Evolutionary conservation across 2,888 invertebrate species (phyloP).

Genomic region (Congeria kusceri): DNA sequence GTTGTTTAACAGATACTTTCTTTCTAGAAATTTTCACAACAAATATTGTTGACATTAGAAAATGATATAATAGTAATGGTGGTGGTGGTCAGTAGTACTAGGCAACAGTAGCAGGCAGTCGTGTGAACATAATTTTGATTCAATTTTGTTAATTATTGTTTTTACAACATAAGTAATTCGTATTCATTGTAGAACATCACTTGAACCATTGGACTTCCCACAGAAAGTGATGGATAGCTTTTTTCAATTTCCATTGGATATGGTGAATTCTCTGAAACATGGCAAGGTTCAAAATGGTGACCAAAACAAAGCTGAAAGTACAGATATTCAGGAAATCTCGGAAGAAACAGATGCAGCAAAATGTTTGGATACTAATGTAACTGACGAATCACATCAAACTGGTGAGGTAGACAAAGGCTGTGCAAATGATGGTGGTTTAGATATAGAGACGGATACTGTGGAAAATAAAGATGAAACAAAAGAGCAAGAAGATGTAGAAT

Average conservation of each 20-base stretch:
- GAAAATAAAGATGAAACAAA: slow-evolving; percentile 12
- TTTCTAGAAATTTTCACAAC: too few species aligned
- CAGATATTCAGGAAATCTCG: background rate
- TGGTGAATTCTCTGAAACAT: slow-evolving; percentile 60
- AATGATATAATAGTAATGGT: too few species aligned
- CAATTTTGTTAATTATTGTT: too few species aligned
- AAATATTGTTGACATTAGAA: too few species aligned
- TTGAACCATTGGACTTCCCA: slow-evolving; percentile 93
- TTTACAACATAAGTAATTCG: slow-evolving; percentile 8
- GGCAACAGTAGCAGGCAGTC: too few species aligned
- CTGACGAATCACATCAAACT: slow-evolving; percentile 11
- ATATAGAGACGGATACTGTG: background rate
- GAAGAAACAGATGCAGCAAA: background rate
- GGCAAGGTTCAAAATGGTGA: slow-evolving; percentile 5
- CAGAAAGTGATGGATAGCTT: slow-evolving; percentile 90
- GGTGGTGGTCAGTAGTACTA: too few species aligned
- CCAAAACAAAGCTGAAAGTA: background rate
- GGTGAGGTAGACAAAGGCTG: background rate
- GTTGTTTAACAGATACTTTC: background rate
- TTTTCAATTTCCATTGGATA: slow-evolving; percentile 86
- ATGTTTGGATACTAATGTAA: slow-evolving; percentile 6
- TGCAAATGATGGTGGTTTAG: background rate
- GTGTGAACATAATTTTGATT: too few species aligned
- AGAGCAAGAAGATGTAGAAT: slow-evolving; percentile 10
- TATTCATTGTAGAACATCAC: slow-evolving; percentile 87